Evolutionary conservation across 92 coral and sea anemone genomes (phyloP).

Genomic region (Nematostella vectensis): DNA sequence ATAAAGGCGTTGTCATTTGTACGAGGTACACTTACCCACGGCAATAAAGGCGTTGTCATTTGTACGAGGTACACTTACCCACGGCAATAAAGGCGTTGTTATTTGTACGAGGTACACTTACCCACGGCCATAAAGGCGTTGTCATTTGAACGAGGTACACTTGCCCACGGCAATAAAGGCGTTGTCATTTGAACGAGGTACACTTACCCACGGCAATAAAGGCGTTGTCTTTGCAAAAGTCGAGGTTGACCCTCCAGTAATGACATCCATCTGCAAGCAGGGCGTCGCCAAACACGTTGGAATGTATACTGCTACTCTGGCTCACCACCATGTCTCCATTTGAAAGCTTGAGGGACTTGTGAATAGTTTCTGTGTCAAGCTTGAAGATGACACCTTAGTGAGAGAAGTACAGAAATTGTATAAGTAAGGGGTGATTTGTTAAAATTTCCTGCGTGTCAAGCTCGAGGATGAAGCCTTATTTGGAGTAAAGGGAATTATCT

Average conservation of each 20-base stretch:
- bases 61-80: too few relatives aligned
- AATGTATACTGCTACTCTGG: slow-evolving; percentile 44
- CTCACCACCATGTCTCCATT: slow-evolving; percentile 48
- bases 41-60: too few relatives aligned
- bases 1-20: too few relatives aligned
- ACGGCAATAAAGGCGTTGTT: too few relatives aligned
- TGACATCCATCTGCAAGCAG: slow-evolving; percentile 72
- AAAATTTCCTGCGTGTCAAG: background rate
- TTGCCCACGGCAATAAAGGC: too few relatives aligned
- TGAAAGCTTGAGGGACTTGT: slow-evolving; percentile 46
- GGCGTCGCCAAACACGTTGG: slow-evolving; percentile 71
- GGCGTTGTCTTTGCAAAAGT: slow-evolving; percentile 54
- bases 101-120: too few relatives aligned
- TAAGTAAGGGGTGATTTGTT: background rate
- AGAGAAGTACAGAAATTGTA: background rate
- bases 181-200: too few relatives aligned
- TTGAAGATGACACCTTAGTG: slow-evolving; percentile 71
- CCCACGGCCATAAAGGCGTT: too few relatives aligned
- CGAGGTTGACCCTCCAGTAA: slow-evolving; percentile 57
- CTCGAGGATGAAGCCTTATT: background rate
- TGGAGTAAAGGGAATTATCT: too few relatives aligned
- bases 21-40: too few relatives aligned
- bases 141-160: too few relatives aligned
- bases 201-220: slow-evolving; percentile 69
- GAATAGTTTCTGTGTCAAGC: slow-evolving; percentile 54